Base-by-base conservation (phyloP, 2,797 vertebrate species). In the Chromobotia macracanthus region DNA sequence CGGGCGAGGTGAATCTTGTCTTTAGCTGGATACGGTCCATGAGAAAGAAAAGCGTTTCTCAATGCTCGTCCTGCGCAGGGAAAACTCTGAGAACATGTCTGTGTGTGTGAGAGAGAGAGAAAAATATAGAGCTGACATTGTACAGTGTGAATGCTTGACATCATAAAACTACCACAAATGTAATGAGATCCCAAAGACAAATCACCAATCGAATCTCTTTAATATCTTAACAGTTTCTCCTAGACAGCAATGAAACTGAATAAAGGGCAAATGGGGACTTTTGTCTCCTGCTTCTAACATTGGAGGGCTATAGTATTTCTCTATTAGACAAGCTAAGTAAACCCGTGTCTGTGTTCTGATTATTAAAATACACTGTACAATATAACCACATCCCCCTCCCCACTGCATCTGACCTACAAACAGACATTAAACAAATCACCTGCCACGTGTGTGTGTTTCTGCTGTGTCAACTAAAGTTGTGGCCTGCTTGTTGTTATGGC, bases 1-100 rank as follows among this genome's bases (percentile, higher is more conserved):
- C 97, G 94, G 84, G 94, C 95, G 86, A 96, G 94, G 90, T 97
- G 96, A 72, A 96, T 96, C 89, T 97, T 96, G 93, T 99, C 97
- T 90, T 97, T 97, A 64, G 97, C 95, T 73, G 97, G 94, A 87
- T 97, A 96, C 56, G 96, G 95, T 23, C 96, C 96, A 56, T 96
- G 95, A 75, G 95, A 92, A 56, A 95, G 93, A 88, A 99, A 96
- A 75, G 94, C 93, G 63, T 99, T 97, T 89, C 97, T 95, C 87
- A 99, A 87, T 0, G 96, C 93, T 83, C 95, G 95, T 63, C 94
- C 97, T 38, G 97, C 97, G 82, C 97, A 98, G 0, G 96, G 95
- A 79, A 94, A 95, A 91, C 95, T 98, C 92, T 98, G 96, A 75
- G 96, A 96, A 86, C 96, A 98, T 86, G 96, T 94, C 97, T 98